Conservation (phyloP, 2,888 invertebrate species). For the Pammene aurita region DNA sequence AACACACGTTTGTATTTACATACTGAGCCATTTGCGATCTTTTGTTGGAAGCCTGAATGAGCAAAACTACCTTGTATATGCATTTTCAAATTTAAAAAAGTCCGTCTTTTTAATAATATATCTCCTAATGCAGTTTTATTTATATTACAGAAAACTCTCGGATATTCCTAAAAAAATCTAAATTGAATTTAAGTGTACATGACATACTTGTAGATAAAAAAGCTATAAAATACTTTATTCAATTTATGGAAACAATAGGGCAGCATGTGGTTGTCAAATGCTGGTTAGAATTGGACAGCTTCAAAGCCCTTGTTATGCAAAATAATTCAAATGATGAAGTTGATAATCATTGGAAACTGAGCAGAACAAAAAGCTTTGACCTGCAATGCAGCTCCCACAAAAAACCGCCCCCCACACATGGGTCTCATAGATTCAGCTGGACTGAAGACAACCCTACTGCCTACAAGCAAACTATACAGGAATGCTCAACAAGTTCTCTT, state of each 20-base stretch:
- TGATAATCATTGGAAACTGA: constrained; percentile 57
- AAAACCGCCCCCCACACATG: constrained; percentile 34
- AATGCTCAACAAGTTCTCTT: constrained; percentile 66
- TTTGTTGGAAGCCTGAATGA: neutral
- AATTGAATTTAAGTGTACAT: constrained; percentile 88
- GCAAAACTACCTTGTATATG: neutral
- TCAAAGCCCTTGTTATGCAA: constrained; percentile 64
- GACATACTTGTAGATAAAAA: constrained; percentile 91
- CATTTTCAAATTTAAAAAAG: neutral
- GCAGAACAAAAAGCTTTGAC: constrained; percentile 70
- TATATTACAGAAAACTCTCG: constrained; percentile 65
- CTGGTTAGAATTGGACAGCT: constrained; percentile 89
- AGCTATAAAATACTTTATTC: constrained; percentile 92
- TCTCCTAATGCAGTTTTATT: neutral
- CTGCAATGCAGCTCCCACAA: constrained; percentile 56
- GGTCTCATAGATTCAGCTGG: constrained; percentile 59
- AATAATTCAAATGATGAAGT: constrained; percentile 28
- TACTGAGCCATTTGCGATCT: neutral
- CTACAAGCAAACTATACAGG: constrained; percentile 52
- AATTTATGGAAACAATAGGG: constrained; percentile 91
- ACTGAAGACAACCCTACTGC: constrained; percentile 55
- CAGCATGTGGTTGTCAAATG: constrained; percentile 87
- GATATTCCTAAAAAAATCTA: constrained; percentile 81
- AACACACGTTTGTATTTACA: neutral
- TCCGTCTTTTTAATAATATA: neutral